Percentiles rank a stretch among this genome's conserved stretches.
Evolutionary conservation across 2,797 vertebrate species (phyloP).

Genomic region (Pseudomugil gertrudae): DNA sequence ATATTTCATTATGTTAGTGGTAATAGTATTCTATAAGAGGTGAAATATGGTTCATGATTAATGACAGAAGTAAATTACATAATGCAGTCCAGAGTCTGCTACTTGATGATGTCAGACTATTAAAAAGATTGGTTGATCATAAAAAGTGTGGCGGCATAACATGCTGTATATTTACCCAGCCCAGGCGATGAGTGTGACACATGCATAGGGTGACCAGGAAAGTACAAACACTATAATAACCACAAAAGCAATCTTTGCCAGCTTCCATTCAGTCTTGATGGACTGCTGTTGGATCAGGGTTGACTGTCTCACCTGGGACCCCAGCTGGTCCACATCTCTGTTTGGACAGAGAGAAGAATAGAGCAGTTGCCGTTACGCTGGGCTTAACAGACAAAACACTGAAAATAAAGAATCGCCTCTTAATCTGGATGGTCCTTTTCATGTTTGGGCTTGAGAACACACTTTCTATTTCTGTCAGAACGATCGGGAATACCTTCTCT

Average conservation of each 20-base stretch:
- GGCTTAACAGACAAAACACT: background rate
- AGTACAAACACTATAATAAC: slow-evolving; percentile 89
- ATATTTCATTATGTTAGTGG: slow-evolving; percentile 17
- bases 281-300: slow-evolving; percentile 83
- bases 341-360: background rate
- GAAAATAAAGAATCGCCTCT: background rate
- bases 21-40: slow-evolving; percentile 6
- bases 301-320: slow-evolving; percentile 82
- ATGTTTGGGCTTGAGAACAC: background rate
- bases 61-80: slow-evolving; percentile 25
- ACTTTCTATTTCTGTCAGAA: too few relatives aligned
- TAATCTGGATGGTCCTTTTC: background rate
- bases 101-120: background rate
- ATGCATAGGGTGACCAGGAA: slow-evolving; percentile 92
- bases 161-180: slow-evolving; percentile 84
- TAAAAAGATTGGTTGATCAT: background rate
- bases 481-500: too few relatives aligned
- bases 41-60: slow-evolving; percentile 12
- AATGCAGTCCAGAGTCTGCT: background rate
- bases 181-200: slow-evolving; percentile 91
- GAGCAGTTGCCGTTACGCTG: background rate
- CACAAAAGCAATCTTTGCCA: slow-evolving; percentile 91
- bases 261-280: slow-evolving; percentile 89
- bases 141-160: slow-evolving; percentile 4
- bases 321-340: slow-evolving; percentile 87